These are phyloP conservation scores for Pseudomugil gertrudae DNA, from an alignment of 2,797 vertebrate species.

Conservation along the genomic window DNA sequence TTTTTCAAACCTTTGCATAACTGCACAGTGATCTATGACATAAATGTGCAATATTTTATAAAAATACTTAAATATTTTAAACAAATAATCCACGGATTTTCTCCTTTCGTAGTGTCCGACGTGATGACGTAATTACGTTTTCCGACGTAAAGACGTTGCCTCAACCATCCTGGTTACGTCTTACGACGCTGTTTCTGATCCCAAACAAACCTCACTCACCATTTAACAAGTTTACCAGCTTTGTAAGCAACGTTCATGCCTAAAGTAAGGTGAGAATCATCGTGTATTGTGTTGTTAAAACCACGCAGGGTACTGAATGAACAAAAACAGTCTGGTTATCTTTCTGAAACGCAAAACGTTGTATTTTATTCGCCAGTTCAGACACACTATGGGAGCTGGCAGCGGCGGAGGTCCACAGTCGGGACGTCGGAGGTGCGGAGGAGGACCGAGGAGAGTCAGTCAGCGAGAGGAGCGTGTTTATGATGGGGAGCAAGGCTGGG, in stretches of 20 bases:
- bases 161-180: slow-evolving; percentile 70
- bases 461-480: slow-evolving; percentile 88
- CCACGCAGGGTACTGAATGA: rapidly evolving
- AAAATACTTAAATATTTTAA: too few relatives aligned
- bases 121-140: too few relatives aligned
- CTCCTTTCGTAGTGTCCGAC: too few relatives aligned
- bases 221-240: background rate
- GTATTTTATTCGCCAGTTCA: slow-evolving; percentile 73
- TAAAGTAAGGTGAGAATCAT: slow-evolving; percentile 70
- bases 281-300: rapidly evolving
- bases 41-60: too few relatives aligned
- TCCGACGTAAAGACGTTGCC: too few relatives aligned
- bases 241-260: slow-evolving; percentile 57
- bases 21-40: too few relatives aligned
- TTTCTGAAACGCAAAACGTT: background rate
- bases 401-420: slow-evolving; percentile 83
- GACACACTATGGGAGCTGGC: slow-evolving; percentile 94
- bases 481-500: slow-evolving; percentile 92
- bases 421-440: slow-evolving; percentile 63
- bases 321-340: background rate
- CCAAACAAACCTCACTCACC: too few relatives aligned
- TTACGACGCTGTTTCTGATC: background rate
- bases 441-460: slow-evolving; percentile 65
- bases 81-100: too few relatives aligned
- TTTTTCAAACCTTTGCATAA: too few relatives aligned